These are phyloP conservation scores for Himalopsyche anomala DNA, from an alignment of 2,888 invertebrate genomes.

Conservation along the genomic window DNA sequence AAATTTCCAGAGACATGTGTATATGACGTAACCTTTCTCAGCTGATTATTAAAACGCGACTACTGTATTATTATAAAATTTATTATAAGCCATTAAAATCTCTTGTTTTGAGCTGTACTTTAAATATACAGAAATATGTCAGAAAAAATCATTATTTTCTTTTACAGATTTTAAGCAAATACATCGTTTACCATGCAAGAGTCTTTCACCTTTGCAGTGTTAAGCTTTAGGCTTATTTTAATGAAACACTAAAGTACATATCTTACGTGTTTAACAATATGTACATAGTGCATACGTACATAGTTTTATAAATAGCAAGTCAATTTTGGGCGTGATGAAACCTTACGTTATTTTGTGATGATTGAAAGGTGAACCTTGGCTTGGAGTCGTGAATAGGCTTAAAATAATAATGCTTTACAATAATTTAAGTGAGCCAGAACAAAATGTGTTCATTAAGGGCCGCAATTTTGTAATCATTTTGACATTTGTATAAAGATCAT, in stretches of 20 bases:
- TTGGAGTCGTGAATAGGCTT: neutral
- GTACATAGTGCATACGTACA: neutral
- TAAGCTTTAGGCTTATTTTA: neutral
- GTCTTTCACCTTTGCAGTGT: neutral
- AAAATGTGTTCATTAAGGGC: conserved; percentile 23
- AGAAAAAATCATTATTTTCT: too few species aligned
- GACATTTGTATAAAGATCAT: neutral
- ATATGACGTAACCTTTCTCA: too few species aligned
- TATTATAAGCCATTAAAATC: too few species aligned
- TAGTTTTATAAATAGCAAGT: conserved; percentile 24
- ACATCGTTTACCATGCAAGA: neutral
- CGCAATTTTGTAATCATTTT: neutral
- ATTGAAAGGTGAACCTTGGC: conserved; percentile 42
- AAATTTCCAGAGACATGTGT: too few species aligned
- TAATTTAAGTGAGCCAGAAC: neutral
- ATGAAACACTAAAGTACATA: neutral
- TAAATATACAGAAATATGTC: too few species aligned
- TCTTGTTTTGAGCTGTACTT: too few species aligned
- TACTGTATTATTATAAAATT: too few species aligned
- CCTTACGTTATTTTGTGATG: conserved; percentile 15
- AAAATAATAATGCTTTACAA: conserved; percentile 12
- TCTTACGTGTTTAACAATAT: neutral
- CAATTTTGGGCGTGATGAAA: conserved; percentile 32
- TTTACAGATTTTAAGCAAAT: too few species aligned
- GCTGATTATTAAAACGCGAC: too few species aligned